Evolutionary conservation across 37 sponge, comb jelly and placozoan species (phyloP), one percentile per base, ranked within the genome.

Genomic region (Spongilla lacustris): DNA sequence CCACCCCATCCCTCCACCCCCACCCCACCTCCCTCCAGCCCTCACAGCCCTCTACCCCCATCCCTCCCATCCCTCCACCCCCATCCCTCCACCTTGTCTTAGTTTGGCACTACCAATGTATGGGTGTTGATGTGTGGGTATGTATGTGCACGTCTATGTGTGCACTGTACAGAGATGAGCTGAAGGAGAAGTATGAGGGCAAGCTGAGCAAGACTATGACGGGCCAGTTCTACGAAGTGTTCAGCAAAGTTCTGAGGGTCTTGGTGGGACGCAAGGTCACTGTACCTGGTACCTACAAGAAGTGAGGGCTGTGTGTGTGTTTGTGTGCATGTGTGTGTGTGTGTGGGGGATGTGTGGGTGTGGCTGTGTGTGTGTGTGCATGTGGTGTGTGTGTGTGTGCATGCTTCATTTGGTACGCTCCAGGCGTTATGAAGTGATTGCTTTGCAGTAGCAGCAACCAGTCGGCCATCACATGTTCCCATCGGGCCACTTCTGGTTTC

Each of bases 231-330:
- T 95, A 94, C 66, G 95, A 98, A 68, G 91, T 96, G 46, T 96
- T 97, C 72, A 90, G 94, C 81, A 85, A 88, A 77, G 87, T 98
- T 12, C 88, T 96, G 95, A 91, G 93, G 85, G 94, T 84, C 2
- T 74, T 98, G 49, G 92, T 95, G 6, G 99, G 97, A 14, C 93
- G 90, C 81, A 98, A 98, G 81, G 91, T 98, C 76, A 95, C 94
- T 6, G 90, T 98, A 24, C 97, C 99, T 2, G 97, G 95, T 33
- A 89, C 84, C 38, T 98, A 93, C 77, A 93, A 90, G 67, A 92
- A 84, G 95, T 95, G 35, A 26, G 50, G 29, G 38, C 19, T 71
- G 83, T 68, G 21, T 75, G 36, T 50, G 17, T 32, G 58, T 41
- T 23, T 28, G 31, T 41, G 41, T 41, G 41, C 6, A 6, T 41